phyloP scores from a whole-genome alignment of 2,888 invertebrate species.

The Cephus pulcher region DNA sequence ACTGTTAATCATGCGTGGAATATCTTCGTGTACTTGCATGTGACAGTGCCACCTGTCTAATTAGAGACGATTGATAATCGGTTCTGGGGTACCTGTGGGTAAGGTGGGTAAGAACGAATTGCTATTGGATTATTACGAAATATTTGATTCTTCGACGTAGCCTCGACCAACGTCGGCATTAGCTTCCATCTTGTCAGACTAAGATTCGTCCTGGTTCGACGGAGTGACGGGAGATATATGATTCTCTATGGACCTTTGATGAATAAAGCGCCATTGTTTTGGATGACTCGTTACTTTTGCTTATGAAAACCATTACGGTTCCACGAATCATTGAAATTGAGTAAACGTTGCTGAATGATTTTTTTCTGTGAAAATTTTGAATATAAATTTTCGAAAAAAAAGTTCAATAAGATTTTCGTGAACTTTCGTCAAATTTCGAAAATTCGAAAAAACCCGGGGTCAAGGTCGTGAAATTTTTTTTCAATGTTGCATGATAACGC shows the following conservation, averaged over 20 bases:
- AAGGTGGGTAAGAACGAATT: neutral
- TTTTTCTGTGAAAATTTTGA: neutral
- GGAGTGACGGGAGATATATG: slow-evolving; percentile 4
- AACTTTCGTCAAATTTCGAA: neutral
- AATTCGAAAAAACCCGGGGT: neutral
- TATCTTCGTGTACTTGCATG: slow-evolving; percentile 30
- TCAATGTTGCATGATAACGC: rapidly evolving
- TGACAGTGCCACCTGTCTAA: slow-evolving; percentile 34
- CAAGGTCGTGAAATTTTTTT: neutral
- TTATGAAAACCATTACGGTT: neutral
- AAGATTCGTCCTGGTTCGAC: slow-evolving; percentile 4
- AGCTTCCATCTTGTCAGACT: neutral
- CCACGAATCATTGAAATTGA: neutral
- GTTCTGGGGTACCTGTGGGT: neutral
- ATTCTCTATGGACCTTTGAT: slow-evolving; percentile 3
- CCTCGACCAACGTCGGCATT: neutral
- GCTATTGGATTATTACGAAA: neutral
- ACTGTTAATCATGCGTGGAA: slow-evolving; percentile 44
- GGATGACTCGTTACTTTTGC: slow-evolving; percentile 27
- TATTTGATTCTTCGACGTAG: neutral
- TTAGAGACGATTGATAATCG: slow-evolving; percentile 19
- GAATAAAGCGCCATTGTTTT: slow-evolving; percentile 28
- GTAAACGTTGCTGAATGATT: neutral
- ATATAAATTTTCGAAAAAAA: too few relatives aligned
- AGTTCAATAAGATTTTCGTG: neutral